These are phyloP conservation scores for Pao palembangensis DNA, from an alignment of 2,113 vertebrate genomes.

Conservation along the genomic window DNA sequence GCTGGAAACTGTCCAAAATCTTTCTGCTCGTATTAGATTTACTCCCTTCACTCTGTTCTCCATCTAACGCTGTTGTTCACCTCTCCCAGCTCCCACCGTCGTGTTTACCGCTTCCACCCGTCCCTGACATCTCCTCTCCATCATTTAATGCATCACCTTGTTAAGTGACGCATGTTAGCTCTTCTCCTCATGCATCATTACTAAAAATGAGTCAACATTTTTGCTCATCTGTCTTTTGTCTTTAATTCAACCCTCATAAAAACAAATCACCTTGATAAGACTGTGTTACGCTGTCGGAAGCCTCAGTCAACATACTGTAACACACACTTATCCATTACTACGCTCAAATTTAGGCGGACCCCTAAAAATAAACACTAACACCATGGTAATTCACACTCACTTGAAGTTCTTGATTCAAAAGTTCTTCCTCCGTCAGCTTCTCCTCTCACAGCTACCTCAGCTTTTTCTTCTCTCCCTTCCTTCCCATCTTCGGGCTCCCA, in stretches of 20 bases:
- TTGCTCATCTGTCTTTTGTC: conserved; percentile 1
- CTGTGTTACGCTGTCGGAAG: too few relatives aligned
- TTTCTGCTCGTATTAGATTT: conserved; percentile 45
- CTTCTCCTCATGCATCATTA: conserved; percentile 18
- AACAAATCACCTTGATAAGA: too few relatives aligned
- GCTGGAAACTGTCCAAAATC: conserved; percentile 51
- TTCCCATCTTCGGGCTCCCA: conserved; percentile 53
- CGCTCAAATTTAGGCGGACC: neutral
- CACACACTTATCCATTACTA: too few relatives aligned
- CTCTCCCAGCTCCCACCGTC: conserved; percentile 16
- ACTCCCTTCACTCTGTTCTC: conserved; percentile 17
- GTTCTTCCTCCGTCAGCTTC: conserved; percentile 75
- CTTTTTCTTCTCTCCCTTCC: conserved; percentile 30
- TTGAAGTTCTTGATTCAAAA: conserved; percentile 65
- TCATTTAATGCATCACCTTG: conserved; percentile 26
- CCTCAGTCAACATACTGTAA: too few relatives aligned
- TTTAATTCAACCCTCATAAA: neutral
- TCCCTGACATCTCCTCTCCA: conserved; percentile 26
- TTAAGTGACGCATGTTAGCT: conserved; percentile 47
- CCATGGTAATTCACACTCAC: conserved; percentile 55
- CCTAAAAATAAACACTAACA: neutral
- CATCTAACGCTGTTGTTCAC: conserved; percentile 15
- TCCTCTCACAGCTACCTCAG: conserved; percentile 69
- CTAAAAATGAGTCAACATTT: conserved; percentile 29
- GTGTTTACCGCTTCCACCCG: neutral